Evolutionary conservation across 2,113 vertebrate genomes (phyloP).

Genomic region (Dendropsophus ebraccatus): DNA sequence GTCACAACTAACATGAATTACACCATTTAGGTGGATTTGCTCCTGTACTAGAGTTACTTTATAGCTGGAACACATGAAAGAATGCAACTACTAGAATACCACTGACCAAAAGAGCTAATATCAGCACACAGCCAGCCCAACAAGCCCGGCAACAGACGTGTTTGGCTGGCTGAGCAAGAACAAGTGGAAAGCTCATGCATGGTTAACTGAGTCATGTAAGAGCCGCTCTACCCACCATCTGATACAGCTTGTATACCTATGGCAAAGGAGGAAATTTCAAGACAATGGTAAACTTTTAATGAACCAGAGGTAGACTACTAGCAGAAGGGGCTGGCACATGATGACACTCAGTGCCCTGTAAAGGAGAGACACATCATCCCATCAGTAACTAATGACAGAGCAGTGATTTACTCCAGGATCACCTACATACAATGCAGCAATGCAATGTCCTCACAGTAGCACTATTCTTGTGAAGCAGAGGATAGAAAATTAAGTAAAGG

Average conservation of each 20-base stretch:
- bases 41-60: too few relatives aligned
- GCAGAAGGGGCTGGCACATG: neutral
- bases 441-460: too few relatives aligned
- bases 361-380: neutral
- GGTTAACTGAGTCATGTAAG: neutral
- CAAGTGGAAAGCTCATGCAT: slow-evolving; percentile 35
- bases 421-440: too few relatives aligned
- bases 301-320: neutral
- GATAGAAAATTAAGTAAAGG: too few relatives aligned
- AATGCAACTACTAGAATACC: neutral
- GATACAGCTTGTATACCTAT: neutral
- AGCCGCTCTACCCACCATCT: neutral
- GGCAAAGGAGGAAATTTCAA: neutral
- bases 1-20: too few relatives aligned
- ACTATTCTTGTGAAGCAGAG: too few relatives aligned
- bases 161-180: slow-evolving; percentile 44
- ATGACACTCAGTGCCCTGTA: too few relatives aligned
- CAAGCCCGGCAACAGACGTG: neutral
- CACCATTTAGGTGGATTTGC: too few relatives aligned
- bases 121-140: neutral
- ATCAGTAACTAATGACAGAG: neutral
- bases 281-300: neutral
- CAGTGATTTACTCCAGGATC: too few relatives aligned
- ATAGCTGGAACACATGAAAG: too few relatives aligned
- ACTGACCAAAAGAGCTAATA: neutral